Conservation (phyloP, 1,140 invertebrate species). For the Heliconius hewitsoni region DNA sequence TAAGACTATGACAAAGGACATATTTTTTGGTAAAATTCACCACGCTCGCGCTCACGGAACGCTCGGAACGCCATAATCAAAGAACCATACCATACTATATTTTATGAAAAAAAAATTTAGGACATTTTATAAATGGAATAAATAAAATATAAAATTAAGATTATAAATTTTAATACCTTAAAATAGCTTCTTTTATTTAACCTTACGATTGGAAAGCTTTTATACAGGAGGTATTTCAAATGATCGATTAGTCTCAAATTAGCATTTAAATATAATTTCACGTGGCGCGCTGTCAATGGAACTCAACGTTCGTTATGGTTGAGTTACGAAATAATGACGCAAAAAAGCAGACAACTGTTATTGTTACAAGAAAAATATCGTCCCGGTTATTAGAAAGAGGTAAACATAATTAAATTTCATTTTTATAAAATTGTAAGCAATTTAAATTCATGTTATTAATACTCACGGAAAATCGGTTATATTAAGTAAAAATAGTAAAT, state of each 20-base stretch:
- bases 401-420: not conserved
- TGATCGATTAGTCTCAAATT: slow-evolving; percentile 8
- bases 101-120: too few relatives aligned
- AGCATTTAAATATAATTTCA: slow-evolving; percentile 24
- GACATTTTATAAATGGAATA: too few relatives aligned
- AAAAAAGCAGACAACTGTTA: slow-evolving; percentile 30
- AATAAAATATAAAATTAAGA: too few relatives aligned
- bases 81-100: too few relatives aligned
- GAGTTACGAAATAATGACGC: slow-evolving; percentile 50
- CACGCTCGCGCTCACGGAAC: too few relatives aligned
- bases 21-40: too few relatives aligned
- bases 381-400: not conserved
- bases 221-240: not conserved
- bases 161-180: not conserved
- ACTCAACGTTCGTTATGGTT: slow-evolving; percentile 47
- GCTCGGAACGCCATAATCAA: too few relatives aligned
- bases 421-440: not conserved
- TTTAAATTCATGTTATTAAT: not conserved
- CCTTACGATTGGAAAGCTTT: not conserved
- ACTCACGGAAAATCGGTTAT: not conserved
- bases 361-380: not conserved
- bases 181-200: not conserved
- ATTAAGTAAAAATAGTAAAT: too few relatives aligned
- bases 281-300: slow-evolving; percentile 37
- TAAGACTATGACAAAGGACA: too few relatives aligned